Conservation (phyloP, 2,888 invertebrate species). For the Apomyelois bistriatella region DNA sequence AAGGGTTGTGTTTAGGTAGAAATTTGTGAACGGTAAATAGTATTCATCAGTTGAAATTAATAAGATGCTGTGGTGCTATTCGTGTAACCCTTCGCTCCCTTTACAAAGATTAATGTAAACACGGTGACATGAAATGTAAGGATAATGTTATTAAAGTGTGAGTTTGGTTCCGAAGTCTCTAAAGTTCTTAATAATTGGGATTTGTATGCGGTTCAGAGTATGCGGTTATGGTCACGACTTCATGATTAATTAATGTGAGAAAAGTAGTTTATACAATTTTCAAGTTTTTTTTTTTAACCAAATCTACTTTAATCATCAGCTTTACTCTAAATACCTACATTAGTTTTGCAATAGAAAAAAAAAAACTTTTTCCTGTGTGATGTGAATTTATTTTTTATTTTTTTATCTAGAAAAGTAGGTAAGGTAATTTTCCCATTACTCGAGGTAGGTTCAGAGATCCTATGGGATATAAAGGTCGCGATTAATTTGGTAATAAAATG, state of each 20-base stretch:
- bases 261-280: background rate
- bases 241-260: background rate
- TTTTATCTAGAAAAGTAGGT: too few species aligned
- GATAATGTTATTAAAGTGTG: conserved; percentile 7
- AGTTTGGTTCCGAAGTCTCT: background rate
- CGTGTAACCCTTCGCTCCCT: conserved; percentile 31
- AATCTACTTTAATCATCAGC: too few species aligned
- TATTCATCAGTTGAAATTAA: conserved; percentile 43
- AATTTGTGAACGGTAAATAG: conserved; percentile 30
- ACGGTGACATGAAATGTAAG: conserved; percentile 17
- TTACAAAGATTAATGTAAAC: conserved; percentile 33
- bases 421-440: too few species aligned
- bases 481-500: conserved; percentile 29
- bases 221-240: conserved; percentile 1
- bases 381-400: too few species aligned
- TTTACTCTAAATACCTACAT: too few species aligned
- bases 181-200: background rate
- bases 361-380: too few species aligned
- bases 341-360: too few species aligned
- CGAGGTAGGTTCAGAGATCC: conserved; percentile 19
- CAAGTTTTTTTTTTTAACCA: too few species aligned
- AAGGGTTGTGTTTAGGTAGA: background rate
- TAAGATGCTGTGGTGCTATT: conserved; percentile 36
- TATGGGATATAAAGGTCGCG: conserved; percentile 20
- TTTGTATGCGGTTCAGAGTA: background rate